Percentiles rank a stretch among this genome's conserved stretches.
phyloP scores from a whole-genome alignment of 1,140 invertebrate genomes.

The Dreissena rostriformis region DNA sequence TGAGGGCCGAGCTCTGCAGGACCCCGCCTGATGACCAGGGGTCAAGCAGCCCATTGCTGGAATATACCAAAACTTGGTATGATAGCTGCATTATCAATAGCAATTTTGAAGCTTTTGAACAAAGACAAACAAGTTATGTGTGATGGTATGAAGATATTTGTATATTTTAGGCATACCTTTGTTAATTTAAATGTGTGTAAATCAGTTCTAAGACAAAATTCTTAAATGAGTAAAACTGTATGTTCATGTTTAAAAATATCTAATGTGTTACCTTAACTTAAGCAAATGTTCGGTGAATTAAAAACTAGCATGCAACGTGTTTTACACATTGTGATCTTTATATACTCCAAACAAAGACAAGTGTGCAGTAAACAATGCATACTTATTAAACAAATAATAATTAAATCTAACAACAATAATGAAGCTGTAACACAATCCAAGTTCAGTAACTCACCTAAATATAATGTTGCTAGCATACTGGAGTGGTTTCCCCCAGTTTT shows the following conservation, averaged over 20 bases:
- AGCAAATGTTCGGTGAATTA: too few species aligned
- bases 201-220: background rate
- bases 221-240: background rate
- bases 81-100: background rate
- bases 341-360: too few species aligned
- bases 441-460: conserved; percentile 83
- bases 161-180: background rate
- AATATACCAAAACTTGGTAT: conserved; percentile 1
- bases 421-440: too few species aligned
- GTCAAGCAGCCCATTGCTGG: conserved; percentile 94
- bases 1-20: conserved; percentile 86
- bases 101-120: background rate
- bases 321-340: too few species aligned
- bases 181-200: background rate
- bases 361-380: too few species aligned
- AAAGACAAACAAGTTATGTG: too few species aligned
- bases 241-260: too few species aligned
- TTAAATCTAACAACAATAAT: too few species aligned
- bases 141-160: too few species aligned
- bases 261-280: background rate
- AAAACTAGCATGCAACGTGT: too few species aligned
- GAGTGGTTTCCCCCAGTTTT: conserved; percentile 91
- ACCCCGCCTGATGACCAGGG: conserved; percentile 97
- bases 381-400: too few species aligned
- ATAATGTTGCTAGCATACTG: conserved; percentile 90